Conservation (phyloP, 2,113 vertebrate genomes). For the Piprites chloris region DNA sequence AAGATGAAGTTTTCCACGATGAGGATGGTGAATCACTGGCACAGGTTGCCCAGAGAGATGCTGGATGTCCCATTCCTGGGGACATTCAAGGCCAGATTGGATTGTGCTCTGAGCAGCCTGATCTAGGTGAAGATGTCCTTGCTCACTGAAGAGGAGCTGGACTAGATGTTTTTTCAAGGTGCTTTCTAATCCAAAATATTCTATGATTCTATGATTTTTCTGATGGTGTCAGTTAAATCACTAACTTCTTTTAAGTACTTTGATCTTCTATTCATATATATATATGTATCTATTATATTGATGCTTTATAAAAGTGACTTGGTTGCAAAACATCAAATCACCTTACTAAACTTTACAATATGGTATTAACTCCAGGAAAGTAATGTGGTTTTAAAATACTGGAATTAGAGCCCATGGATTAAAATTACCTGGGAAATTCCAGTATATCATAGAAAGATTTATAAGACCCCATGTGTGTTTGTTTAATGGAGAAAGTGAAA, state of each 20-base stretch:
- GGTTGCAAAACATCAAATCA: background rate
- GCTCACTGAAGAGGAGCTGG: background rate
- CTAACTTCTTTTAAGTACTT: background rate
- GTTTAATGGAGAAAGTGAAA: background rate
- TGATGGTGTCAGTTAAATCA: background rate
- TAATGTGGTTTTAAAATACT: background rate
- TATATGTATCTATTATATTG: too few species aligned
- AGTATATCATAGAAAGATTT: background rate
- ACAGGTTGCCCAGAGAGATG: background rate
- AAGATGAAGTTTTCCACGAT: fast-evolving
- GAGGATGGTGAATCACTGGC: background rate
- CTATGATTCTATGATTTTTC: background rate
- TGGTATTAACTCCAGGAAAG: background rate
- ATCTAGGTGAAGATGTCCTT: background rate
- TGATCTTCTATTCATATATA: background rate
- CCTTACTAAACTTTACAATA: background rate
- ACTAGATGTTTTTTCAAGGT: background rate
- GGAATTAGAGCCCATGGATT: background rate
- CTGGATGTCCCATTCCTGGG: background rate
- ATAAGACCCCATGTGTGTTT: background rate
- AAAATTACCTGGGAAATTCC: background rate
- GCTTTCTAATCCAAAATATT: background rate
- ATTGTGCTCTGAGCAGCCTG: background rate
- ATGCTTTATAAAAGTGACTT: background rate
- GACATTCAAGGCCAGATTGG: background rate